Base-by-base conservation (phyloP, 2,888 invertebrate genomes). In the Leptarthrus brevirostris region DNA sequence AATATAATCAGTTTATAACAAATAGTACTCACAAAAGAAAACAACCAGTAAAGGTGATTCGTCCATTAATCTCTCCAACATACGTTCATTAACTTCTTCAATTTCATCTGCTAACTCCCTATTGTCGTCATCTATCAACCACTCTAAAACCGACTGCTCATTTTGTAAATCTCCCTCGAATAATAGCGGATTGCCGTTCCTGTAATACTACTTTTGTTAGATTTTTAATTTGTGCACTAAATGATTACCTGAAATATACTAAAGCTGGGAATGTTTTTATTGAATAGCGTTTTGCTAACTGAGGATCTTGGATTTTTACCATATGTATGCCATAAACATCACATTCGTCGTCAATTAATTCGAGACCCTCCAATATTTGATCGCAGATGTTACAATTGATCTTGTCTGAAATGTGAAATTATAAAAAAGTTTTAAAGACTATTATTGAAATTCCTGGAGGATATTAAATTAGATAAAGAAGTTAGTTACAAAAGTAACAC, bases 181-280 rank as follows among this genome's bases (percentile, higher is more conserved):
- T 5, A 95, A 85, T 36, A 95, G 87, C 4, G 95, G 95, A 85
- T 95, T 95, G 56, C 95, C 95, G 80, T 95, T 95, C 81, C 95
- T 90, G 82, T 47, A 76, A 79, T 83, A 53, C 83, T 30, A 22
- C 44, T 44, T 5, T 52, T 14, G 56, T 56, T 47, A 73, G 58
- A 47, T 73, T 49, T 44, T 53, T n/a, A n/a, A n/a, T n/a, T n/a
- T n/a, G n/a, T n/a, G n/a, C 0, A 49, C 16, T 20, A 49, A 16
- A 71, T 26, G 26, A 36, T 80, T 90, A 94, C 87, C 94, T 89
- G 84, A 94, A 94, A 83, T 96, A 96, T 0, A 96, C 95, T 81
- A 96, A 88, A 10, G 96, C 96, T 1, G 96, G 96, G 85, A 94
- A 96, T 70, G 96, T 96, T 84, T 96, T 96, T 76, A 96, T 96